Percentiles rank a stretch among this genome's conserved stretches.
Evolutionary conservation across 2,888 invertebrate genomes (phyloP).

Genomic region (Lymantria monacha): DNA sequence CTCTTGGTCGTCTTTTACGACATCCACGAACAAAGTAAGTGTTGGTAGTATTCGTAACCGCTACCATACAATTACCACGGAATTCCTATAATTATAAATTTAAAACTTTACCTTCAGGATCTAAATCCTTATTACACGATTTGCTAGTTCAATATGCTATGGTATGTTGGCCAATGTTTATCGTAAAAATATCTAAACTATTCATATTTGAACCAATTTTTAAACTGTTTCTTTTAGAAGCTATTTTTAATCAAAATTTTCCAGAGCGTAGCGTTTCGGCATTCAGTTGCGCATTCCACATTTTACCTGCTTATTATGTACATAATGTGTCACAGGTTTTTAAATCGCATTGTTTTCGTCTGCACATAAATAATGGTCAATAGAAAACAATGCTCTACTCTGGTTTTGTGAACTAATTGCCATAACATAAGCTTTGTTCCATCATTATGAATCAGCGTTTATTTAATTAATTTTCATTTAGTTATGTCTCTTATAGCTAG

Average conservation of each 20-base stretch:
- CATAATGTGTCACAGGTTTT: constrained; percentile 15
- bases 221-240: constrained; percentile 3
- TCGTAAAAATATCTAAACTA: not conserved
- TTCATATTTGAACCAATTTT: not conserved
- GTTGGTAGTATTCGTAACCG: too few species aligned
- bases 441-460: not conserved
- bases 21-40: too few species aligned
- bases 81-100: too few species aligned
- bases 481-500: too few species aligned
- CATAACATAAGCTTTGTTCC: not conserved
- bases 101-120: too few species aligned
- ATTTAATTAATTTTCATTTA: not conserved
- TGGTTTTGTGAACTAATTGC: not conserved
- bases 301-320: constrained; percentile 12
- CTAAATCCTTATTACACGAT: too few species aligned
- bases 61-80: too few species aligned
- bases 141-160: too few species aligned
- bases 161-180: not conserved
- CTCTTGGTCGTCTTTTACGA: too few species aligned
- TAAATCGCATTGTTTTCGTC: constrained; percentile 19
- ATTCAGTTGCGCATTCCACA: constrained; percentile 10
- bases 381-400: not conserved
- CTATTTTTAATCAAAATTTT: constrained; percentile 11
- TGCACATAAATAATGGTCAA: constrained; percentile 10
- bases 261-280: not conserved